Conservation (phyloP, 92 coral and sea anemone species). For the Parazoanthus atlanticus region DNA sequence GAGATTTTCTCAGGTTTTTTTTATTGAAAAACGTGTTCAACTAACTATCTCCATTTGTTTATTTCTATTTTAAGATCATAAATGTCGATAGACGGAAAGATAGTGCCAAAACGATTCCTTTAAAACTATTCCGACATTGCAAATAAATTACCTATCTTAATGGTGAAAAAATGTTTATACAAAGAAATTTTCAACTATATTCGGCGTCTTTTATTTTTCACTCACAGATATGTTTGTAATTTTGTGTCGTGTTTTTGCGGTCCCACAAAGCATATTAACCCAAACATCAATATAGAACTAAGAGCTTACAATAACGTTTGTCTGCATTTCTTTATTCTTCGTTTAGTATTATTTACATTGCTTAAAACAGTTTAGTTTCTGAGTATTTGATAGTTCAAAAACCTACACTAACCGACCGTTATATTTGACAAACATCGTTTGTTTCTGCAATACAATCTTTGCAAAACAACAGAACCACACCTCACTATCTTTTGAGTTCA, state of each 20-base stretch:
- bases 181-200: neutral
- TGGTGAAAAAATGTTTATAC: neutral
- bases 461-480: neutral
- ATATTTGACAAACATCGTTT: neutral
- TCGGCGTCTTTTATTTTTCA: slow-evolving; percentile 1
- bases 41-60: neutral
- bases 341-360: slow-evolving; percentile 5
- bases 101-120: neutral
- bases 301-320: slow-evolving; percentile 4
- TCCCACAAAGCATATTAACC: neutral
- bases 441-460: neutral
- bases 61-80: neutral
- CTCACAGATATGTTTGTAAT: neutral
- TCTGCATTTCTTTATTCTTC: slow-evolving; percentile 24
- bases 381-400: neutral
- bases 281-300: slow-evolving; percentile 7
- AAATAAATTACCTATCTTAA: neutral
- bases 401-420: neutral
- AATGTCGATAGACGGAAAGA: neutral
- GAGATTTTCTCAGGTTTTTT: neutral
- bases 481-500: neutral
- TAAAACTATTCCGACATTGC: neutral
- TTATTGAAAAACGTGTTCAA: neutral
- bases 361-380: slow-evolving; percentile 13
- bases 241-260: neutral